Percentiles rank a stretch among this genome's conserved stretches.
These are phyloP conservation scores for Oxyruncus cristatus DNA, from an alignment of 2,113 vertebrate species.

Conservation along the genomic window DNA sequence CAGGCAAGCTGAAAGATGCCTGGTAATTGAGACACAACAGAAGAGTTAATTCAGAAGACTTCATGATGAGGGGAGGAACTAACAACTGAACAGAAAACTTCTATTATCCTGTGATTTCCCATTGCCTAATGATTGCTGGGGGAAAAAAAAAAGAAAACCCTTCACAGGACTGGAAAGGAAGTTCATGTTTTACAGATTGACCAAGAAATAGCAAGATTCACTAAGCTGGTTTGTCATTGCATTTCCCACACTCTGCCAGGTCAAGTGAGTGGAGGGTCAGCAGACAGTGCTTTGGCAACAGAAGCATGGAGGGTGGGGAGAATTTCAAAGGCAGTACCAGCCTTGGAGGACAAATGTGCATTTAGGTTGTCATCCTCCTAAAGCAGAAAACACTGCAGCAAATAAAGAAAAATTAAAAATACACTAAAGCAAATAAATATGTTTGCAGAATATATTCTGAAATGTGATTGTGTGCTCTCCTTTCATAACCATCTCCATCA, in stretches of 20 bases:
- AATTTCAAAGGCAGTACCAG: background rate
- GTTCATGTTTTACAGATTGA: background rate
- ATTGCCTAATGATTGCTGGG: background rate
- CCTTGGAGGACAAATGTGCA: background rate
- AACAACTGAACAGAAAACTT: background rate
- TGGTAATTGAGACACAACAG: background rate
- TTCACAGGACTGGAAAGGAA: background rate
- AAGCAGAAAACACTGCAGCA: background rate
- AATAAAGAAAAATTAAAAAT: background rate
- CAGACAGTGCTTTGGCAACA: background rate
- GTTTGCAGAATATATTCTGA: background rate
- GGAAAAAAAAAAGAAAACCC: background rate
- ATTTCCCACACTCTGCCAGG: background rate
- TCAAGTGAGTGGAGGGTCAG: background rate
- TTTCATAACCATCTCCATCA: background rate
- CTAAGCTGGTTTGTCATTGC: background rate
- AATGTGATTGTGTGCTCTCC: background rate
- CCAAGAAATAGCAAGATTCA: background rate
- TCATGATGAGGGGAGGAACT: background rate
- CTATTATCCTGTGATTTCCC: background rate
- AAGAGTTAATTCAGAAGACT: background rate
- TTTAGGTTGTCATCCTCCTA: background rate
- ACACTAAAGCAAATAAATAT: background rate
- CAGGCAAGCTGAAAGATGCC: background rate
- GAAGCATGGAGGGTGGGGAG: background rate